Conservation (phyloP, 1,140 invertebrate species). For the Stratiolaelaps scimitus region DNA sequence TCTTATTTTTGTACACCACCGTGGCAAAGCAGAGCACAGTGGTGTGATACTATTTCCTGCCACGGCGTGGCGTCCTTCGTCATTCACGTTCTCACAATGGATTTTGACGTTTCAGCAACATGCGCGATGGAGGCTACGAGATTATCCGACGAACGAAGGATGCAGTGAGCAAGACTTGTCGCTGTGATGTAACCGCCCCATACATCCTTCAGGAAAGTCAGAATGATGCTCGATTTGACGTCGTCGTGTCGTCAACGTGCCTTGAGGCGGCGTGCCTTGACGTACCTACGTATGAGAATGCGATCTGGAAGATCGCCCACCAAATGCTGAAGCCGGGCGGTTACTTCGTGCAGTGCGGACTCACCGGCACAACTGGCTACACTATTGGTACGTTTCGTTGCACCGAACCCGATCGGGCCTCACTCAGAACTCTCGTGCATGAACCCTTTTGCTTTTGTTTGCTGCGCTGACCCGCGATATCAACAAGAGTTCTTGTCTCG, state of each 20-base stretch:
- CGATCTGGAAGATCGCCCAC: slow-evolving; percentile 25
- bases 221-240: slow-evolving; percentile 22
- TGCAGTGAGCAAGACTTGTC: slow-evolving; percentile 18
- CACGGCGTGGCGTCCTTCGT: too few species aligned
- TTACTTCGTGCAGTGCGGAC: slow-evolving; percentile 14
- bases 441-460: too few species aligned
- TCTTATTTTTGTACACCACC: too few species aligned
- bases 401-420: too few species aligned
- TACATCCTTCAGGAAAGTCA: slow-evolving; percentile 27
- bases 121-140: slow-evolving; percentile 19
- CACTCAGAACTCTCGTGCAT: too few species aligned
- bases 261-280: slow-evolving; percentile 19
- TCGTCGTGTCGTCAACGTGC: slow-evolving; percentile 17
- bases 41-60: too few species aligned
- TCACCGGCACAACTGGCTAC: slow-evolving; percentile 22
- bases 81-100: too few species aligned
- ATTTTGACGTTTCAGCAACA: slow-evolving; percentile 1
- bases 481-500: too few species aligned
- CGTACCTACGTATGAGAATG: slow-evolving; percentile 19
- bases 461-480: too few species aligned
- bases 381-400: slow-evolving; percentile 2
- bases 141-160: slow-evolving; percentile 23
- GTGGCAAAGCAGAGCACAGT: too few species aligned
- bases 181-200: slow-evolving; percentile 18
- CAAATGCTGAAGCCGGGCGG: slow-evolving; percentile 20